These are phyloP conservation scores for Drosophila tristis DNA, from an alignment of 1,140 invertebrate species.

Conservation along the genomic window DNA sequence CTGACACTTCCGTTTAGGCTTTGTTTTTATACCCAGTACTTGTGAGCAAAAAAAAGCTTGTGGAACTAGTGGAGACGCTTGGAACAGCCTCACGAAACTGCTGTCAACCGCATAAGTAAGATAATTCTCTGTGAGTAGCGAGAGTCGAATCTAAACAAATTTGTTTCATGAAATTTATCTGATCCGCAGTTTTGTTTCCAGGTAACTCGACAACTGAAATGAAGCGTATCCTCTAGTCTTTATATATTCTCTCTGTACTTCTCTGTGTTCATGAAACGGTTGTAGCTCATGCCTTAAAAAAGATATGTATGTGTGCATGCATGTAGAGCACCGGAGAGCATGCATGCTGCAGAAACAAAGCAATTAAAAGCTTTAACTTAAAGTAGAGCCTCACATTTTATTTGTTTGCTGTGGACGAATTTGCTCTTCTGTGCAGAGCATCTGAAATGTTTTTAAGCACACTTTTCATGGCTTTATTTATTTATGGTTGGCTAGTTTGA, in stretches of 20 bases:
- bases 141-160: too few relatives aligned
- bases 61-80: too few relatives aligned
- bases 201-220: too few relatives aligned
- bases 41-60: too few relatives aligned
- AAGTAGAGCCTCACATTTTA: slow-evolving; percentile 41
- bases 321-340: background rate
- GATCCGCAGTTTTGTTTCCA: too few relatives aligned
- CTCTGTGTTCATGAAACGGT: slow-evolving; percentile 20
- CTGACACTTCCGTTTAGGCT: slow-evolving; percentile 74
- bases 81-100: too few relatives aligned
- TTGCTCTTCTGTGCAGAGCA: too few relatives aligned
- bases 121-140: too few relatives aligned
- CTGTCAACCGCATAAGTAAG: too few relatives aligned
- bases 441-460: slow-evolving; percentile 5
- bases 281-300: slow-evolving; percentile 37
- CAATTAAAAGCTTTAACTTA: slow-evolving; percentile 75
- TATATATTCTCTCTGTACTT: slow-evolving; percentile 40
- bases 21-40: slow-evolving; percentile 51
- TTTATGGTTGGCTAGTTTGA: slow-evolving; percentile 66
- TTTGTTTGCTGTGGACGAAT: background rate
- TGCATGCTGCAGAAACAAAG: slow-evolving; percentile 65
- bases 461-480: slow-evolving; percentile 65
- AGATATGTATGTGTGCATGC: too few relatives aligned
- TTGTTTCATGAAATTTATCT: too few relatives aligned
- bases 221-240: too few relatives aligned